Evolutionary conservation across 2,888 invertebrate genomes (phyloP).

Genomic region (Eilema depressum): DNA sequence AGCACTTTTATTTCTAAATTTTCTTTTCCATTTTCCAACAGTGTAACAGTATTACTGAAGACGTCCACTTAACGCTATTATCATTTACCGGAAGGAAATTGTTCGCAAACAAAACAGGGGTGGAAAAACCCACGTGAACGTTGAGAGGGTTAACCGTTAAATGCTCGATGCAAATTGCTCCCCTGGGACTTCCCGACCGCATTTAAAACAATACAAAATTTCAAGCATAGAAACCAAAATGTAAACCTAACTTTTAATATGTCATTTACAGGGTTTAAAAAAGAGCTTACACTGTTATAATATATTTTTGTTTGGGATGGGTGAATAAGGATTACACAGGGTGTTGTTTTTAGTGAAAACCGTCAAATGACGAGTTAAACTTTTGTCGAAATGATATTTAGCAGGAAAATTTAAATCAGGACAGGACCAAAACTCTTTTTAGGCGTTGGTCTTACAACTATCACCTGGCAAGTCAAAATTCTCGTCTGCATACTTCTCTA

Average conservation of each 20-base stretch:
- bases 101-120: slow-evolving; percentile 41
- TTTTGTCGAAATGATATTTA: too few species aligned
- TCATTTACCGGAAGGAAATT: slow-evolving; percentile 40
- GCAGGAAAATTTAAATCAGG: too few species aligned
- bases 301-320: slow-evolving; percentile 6
- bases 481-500: too few species aligned
- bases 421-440: too few species aligned
- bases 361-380: too few species aligned
- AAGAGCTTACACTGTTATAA: slow-evolving; percentile 31
- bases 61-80: slow-evolving; percentile 45
- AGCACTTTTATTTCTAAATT: slow-evolving; percentile 7
- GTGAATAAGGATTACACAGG: neutral
- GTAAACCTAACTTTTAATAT: slow-evolving; percentile 39
- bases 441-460: too few species aligned
- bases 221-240: slow-evolving; percentile 21
- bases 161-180: slow-evolving; percentile 52
- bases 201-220: slow-evolving; percentile 54
- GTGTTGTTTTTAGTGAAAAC: neutral
- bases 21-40: slow-evolving; percentile 2
- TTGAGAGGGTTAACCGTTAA: slow-evolving; percentile 44
- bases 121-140: slow-evolving; percentile 40
- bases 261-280: slow-evolving; percentile 40
- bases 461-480: too few species aligned
- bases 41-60: slow-evolving; percentile 35
- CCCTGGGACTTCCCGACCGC: slow-evolving; percentile 42